Evolutionary conservation across 2,113 vertebrate species (phyloP), one percentile per base, ranked within the genome.

Genomic region (Lophius piscatorius): DNA sequence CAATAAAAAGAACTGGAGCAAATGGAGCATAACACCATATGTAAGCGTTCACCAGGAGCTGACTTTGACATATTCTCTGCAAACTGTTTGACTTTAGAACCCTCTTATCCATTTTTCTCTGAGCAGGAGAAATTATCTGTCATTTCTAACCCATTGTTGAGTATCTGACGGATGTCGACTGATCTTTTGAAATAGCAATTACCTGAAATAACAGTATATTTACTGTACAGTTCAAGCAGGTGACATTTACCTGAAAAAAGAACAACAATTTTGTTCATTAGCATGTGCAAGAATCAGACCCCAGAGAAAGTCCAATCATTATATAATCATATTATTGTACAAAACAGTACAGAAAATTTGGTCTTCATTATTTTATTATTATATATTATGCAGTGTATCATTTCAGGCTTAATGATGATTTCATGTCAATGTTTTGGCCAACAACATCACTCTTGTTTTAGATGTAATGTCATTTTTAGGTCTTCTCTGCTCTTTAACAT

Each of bases 251-350:
- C 76, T 82, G 74, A 70, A 85, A 88, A 88, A 86, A 49, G 81
- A 66, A 56, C 88, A 84, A 90, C 84, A 84, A 79, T 76, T 63
- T 63, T 70, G 83, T 88, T 88, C 89, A 83, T 89, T 88, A 89
- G 69, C 61, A 76, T 74, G 75, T 65, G 82, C 60, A 51, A 70
- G 81, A 9, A 80, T 63, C 61, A 60, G 69, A 76, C 80, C 86
- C 70, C 76, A 44, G 54, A 82, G 79, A 81, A 66, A 57, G 60
- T 48, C 55, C 54, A 34, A 42, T 87, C 81, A 85, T 82, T 80
- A 89, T 56, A 49, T 48, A 88, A 47, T 82, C 83, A 69, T 83
- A 51, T 66, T 51, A 87, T 83, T 87, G 82, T 65, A 84, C 79
- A 74, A 63, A 68, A 38, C 57, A 36, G 46, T 50, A 56, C 62